Percentiles rank a stretch among this genome's conserved stretches.
phyloP scores from a whole-genome alignment of 2,797 vertebrate genomes.

The Ptychobarbus kaznakovi region DNA sequence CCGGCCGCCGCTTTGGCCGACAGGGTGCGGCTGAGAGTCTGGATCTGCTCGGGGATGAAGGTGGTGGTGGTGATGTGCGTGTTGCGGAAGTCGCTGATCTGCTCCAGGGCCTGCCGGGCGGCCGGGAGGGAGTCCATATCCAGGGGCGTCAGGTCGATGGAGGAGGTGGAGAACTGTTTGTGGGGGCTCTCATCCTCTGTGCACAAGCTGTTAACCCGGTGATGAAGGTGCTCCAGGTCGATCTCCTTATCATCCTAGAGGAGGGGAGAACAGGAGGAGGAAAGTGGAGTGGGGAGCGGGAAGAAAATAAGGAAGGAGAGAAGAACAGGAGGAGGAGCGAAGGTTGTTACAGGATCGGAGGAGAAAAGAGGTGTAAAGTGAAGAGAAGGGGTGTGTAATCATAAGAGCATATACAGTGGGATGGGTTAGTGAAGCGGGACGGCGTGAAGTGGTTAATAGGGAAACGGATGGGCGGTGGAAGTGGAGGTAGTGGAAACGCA shows the following conservation, averaged over 20 bases:
- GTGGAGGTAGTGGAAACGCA: not conserved
- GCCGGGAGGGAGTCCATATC: conserved; percentile 98
- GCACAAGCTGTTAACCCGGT: conserved; percentile 99
- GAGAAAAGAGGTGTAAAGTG: conserved; percentile 51
- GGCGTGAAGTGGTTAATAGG: conserved; percentile 21
- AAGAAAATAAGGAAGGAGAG: conserved; percentile 27
- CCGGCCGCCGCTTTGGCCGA: conserved; percentile 97
- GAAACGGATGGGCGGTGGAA: conserved; percentile 5
- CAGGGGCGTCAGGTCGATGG: conserved; percentile 97
- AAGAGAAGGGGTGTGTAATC: conserved; percentile 59
- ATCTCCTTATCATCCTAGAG: conserved; percentile 98
- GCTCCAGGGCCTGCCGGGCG: conserved; percentile 96
- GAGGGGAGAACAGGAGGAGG: conserved; percentile 55
- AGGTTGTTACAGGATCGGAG: conserved; percentile 59
- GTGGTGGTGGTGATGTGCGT: conserved; percentile 99
- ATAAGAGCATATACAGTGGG: conserved; percentile 49
- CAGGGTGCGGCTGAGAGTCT: conserved; percentile 98
- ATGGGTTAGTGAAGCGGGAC: conserved; percentile 50
- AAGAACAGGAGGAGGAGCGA: conserved; percentile 44
- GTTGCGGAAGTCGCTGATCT: conserved; percentile 99
- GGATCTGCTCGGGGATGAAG: conserved; percentile 99
- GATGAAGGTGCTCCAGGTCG: conserved; percentile 99
- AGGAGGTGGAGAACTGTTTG: conserved; percentile 99
- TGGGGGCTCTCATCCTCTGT: conserved; percentile 99
- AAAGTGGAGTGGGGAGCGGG: conserved; percentile 56